Conservation (phyloP, 2,797 vertebrate genomes). For the Lateolabrax maculatus region DNA sequence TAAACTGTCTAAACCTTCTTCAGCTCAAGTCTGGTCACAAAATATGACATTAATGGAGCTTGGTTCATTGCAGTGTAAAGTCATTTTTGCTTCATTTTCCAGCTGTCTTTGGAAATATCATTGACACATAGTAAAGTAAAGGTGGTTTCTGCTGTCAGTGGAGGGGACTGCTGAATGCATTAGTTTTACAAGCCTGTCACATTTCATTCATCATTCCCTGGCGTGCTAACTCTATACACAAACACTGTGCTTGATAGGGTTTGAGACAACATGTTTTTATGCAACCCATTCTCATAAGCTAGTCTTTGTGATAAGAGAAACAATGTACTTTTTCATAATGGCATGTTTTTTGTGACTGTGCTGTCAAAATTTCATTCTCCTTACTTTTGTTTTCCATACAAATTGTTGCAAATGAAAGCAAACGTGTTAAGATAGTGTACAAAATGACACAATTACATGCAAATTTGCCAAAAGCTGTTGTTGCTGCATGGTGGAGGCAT, state of each 20-base stretch:
- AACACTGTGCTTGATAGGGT: constrained; percentile 21
- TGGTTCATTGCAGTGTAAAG: constrained; percentile 47
- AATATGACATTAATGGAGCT: constrained; percentile 55
- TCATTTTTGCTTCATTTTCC: constrained; percentile 63
- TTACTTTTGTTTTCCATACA: not conserved
- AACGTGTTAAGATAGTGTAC: not conserved
- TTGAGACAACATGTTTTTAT: constrained; percentile 9
- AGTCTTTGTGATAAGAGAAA: not conserved
- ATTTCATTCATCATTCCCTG: constrained; percentile 68
- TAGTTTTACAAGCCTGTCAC: constrained; percentile 77
- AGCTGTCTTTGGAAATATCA: constrained; percentile 69
- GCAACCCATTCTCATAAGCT: not conserved
- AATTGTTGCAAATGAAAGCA: not conserved
- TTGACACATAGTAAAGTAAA: constrained; percentile 67
- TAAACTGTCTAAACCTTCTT: constrained; percentile 20
- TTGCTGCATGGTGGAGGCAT: not conserved
- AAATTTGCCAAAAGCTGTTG: not conserved
- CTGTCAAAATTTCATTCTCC: not conserved
- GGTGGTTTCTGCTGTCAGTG: constrained; percentile 70
- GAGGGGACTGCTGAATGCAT: constrained; percentile 75
- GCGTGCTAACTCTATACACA: constrained; percentile 31
- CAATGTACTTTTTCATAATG: not conserved
- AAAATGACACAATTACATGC: not conserved
- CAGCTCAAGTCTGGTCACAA: constrained; percentile 32
- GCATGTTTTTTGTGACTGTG: not conserved